phyloP scores from a whole-genome alignment of 2,113 vertebrate genomes.

The Ciconia boyciana region DNA sequence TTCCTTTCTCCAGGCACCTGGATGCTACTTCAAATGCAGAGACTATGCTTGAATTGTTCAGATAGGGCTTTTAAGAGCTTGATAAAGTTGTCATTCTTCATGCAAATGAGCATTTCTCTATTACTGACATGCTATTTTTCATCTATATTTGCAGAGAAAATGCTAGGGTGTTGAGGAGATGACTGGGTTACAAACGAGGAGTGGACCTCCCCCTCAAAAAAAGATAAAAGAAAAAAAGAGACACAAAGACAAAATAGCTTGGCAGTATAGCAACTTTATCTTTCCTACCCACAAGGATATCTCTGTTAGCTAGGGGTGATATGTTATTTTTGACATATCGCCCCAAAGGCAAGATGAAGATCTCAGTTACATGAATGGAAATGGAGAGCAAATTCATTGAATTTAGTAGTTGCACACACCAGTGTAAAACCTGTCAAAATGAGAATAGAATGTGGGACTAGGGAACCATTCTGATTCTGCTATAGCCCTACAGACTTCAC shows the following conservation, averaged over 20 bases:
- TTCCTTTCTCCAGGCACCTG: background rate
- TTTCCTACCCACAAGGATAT: background rate
- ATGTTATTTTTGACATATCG: background rate
- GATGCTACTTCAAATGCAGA: background rate
- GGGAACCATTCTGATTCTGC: background rate
- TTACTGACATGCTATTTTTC: background rate
- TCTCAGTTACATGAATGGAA: background rate
- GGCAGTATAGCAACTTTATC: background rate
- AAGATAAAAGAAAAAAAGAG: background rate
- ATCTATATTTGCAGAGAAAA: background rate
- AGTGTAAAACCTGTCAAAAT: background rate
- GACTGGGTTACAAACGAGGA: background rate
- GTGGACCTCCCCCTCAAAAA: no score
- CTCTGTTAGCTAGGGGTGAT: background rate
- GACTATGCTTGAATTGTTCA: background rate
- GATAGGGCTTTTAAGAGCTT: background rate
- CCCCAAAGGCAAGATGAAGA: background rate
- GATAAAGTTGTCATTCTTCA: slow-evolving; percentile 10
- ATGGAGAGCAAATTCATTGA: background rate
- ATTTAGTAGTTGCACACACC: background rate
- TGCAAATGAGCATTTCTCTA: slow-evolving; percentile 1
- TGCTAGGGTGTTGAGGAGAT: background rate
- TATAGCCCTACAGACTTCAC: background rate
- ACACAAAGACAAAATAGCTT: background rate
- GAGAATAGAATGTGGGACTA: background rate